These are phyloP conservation scores for Rhagophthalmus giganteus DNA, from an alignment of 2,888 invertebrate genomes.

Conservation along the genomic window DNA sequence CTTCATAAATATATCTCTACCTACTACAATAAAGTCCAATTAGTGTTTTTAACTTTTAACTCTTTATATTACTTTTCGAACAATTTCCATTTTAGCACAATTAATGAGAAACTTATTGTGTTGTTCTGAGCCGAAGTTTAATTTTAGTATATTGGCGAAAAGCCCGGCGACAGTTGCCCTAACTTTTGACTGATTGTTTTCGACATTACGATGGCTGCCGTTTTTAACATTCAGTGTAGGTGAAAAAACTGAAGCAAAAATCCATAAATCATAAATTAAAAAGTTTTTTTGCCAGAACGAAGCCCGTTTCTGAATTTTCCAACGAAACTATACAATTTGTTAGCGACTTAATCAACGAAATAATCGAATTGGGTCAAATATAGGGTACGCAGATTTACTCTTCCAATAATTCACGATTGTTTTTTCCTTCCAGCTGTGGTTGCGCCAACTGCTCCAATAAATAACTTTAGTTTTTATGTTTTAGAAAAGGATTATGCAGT, in stretches of 20 bases:
- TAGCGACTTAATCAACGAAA: conserved; percentile 20
- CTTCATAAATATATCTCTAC: too few species aligned
- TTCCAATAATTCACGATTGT: conserved; percentile 17
- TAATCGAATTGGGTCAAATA: conserved; percentile 25
- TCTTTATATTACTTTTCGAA: too few species aligned
- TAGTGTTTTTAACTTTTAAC: too few species aligned
- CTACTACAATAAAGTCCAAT: too few species aligned
- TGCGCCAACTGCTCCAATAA: conserved; percentile 23
- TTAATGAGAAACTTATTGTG: too few species aligned
- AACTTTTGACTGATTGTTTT: conserved; percentile 7
- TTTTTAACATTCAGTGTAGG: not conserved
- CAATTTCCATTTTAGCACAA: too few species aligned
- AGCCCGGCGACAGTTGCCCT: not conserved
- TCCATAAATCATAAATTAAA: conserved; percentile 11
- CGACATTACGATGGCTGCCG: conserved; percentile 4
- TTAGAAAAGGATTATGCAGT: conserved; percentile 26
- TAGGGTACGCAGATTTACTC: conserved; percentile 23
- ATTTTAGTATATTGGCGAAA: too few species aligned
- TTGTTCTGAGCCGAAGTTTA: too few species aligned
- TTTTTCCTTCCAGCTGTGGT: conserved; percentile 15
- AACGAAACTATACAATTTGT: conserved; percentile 17
- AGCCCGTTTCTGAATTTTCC: conserved; percentile 1
- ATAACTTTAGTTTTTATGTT: conserved; percentile 23
- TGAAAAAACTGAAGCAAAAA: conserved; percentile 1
- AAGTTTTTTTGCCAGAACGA: conserved; percentile 1